Evolutionary conservation across 2,113 vertebrate species (phyloP), one percentile per base, ranked within the genome.

Genomic region (Megalops atlanticus): DNA sequence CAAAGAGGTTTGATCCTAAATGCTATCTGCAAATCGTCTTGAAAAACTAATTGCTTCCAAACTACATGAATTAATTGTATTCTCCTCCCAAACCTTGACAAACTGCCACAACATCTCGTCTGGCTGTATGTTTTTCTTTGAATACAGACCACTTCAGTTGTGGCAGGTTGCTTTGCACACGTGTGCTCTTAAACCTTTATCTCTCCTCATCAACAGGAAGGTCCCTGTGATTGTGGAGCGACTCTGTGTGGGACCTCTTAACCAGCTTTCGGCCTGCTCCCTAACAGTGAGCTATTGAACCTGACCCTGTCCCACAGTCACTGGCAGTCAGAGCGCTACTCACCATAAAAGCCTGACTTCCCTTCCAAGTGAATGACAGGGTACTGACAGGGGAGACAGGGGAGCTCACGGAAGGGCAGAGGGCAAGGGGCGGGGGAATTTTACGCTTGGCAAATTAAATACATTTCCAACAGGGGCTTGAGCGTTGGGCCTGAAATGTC

Each of bases 401-500:
- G 33, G 33, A 27, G 21, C 68, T 78, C 54, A 41, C 40, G 76
- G 54, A 41, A 14, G n/a, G n/a, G 43, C 16, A 31, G 64, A n/a
- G 39, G 35, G 36, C 58, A 27, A 70, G 64, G 77, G 54, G 43
- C 12, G 54, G 1, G 14, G 54, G 6, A 24, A 24, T 58, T 64
- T 68, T 45, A 15, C 68, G 76, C 41, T 54, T 38, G 21, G 76
- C 36, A 39, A 77, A 70, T 54, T 7, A 35, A 70, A 31, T 31
- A 40, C 27, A 58, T 33, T 70, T n/a, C 27, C 58, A 79, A 15
- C 18, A 16, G 38, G 52, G 52, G 80, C 39, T 54, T n/a, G 18
- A 81, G 68, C 45, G 7, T 38, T 36, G 16, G 45, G 49, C 27
- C 35, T 64, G 71, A 74, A 80, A 35, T 33, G 47, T 74, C 43